A percentile compares a stretch with the other conserved stretches of the same genome.
phyloP scores from a whole-genome alignment of 2,888 invertebrate genomes.

The Idaea biselata region DNA sequence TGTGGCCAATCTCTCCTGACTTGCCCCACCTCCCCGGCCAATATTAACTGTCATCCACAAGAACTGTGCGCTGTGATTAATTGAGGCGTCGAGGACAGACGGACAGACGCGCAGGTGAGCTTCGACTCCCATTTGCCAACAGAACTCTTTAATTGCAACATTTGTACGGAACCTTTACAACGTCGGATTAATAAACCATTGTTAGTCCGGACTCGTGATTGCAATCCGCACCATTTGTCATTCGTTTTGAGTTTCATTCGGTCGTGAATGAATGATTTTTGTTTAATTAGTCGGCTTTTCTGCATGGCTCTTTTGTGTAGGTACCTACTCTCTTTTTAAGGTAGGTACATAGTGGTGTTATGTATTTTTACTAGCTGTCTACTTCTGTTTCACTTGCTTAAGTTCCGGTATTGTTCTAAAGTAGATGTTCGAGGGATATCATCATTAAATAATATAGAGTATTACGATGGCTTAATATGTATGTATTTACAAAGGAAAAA shows the following conservation, averaged over 20 bases:
- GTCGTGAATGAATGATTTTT: neutral
- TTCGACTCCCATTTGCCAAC: slow-evolving; percentile 32
- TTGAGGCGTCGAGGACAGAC: slow-evolving; percentile 40
- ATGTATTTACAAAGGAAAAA: too few species aligned
- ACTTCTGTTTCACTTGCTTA: too few species aligned
- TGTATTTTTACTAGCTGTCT: too few species aligned
- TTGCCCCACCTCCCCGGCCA: slow-evolving; percentile 28
- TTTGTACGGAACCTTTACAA: slow-evolving; percentile 31
- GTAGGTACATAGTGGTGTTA: neutral
- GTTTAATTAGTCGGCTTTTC: neutral
- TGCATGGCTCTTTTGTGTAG: neutral
- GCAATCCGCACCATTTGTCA: neutral
- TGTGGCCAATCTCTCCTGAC: slow-evolving; percentile 22
- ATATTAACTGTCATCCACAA: slow-evolving; percentile 66
- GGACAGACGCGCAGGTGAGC: slow-evolving; percentile 39
- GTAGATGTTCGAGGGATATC: too few species aligned
- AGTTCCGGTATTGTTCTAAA: too few species aligned
- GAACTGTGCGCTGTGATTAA: slow-evolving; percentile 61
- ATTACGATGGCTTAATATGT: too few species aligned
- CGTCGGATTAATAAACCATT: slow-evolving; percentile 27
- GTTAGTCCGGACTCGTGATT: slow-evolving; percentile 14
- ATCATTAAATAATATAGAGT: too few species aligned
- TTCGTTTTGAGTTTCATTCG: neutral
- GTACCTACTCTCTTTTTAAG: too few species aligned
- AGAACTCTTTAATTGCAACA: slow-evolving; percentile 49